Evolutionary conservation across 2,888 invertebrate genomes (phyloP).

Genomic region (Pilophorus perplexus): DNA sequence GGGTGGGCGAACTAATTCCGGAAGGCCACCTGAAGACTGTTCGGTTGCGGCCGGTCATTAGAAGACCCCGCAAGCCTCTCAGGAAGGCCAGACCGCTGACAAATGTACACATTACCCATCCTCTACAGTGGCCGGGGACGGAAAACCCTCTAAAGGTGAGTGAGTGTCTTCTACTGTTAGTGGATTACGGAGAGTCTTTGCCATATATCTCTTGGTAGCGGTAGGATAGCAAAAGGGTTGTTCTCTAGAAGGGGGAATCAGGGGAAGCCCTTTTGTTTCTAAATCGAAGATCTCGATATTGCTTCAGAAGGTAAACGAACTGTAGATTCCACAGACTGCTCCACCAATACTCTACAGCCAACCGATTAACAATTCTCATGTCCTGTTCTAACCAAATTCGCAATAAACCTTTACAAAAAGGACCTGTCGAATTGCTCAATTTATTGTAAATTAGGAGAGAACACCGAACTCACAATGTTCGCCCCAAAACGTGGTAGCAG

Average conservation of each 20-base stretch:
- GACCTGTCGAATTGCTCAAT: no score
- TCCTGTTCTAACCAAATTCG: no score
- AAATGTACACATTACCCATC: conserved; percentile 32
- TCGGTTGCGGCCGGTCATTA: conserved; percentile 10
- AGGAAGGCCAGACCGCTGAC: conserved; percentile 20
- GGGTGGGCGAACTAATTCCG: conserved; percentile 11
- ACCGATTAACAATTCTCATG: no score
- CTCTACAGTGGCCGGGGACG: not conserved
- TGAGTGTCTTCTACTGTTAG: conserved; percentile 36
- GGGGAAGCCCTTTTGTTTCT: not conserved
- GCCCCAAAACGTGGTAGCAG: no score
- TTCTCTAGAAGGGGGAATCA: not conserved
- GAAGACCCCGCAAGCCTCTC: not conserved
- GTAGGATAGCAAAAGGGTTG: not conserved
- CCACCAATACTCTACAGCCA: no score
- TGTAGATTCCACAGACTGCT: no score
- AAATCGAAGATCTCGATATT: no score
- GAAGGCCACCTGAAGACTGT: conserved; percentile 22
- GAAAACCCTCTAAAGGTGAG: conserved; percentile 31
- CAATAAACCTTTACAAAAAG: no score
- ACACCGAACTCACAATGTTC: no score
- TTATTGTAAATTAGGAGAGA: no score
- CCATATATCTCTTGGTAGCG: conserved; percentile 20
- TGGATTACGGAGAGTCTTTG: conserved; percentile 31
- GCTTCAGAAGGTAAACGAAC: no score